Percentiles rank a stretch among this genome's conserved stretches.
Evolutionary conservation across 2,113 vertebrate genomes (phyloP).

Genomic region (Gasterosteus aculeatus): DNA sequence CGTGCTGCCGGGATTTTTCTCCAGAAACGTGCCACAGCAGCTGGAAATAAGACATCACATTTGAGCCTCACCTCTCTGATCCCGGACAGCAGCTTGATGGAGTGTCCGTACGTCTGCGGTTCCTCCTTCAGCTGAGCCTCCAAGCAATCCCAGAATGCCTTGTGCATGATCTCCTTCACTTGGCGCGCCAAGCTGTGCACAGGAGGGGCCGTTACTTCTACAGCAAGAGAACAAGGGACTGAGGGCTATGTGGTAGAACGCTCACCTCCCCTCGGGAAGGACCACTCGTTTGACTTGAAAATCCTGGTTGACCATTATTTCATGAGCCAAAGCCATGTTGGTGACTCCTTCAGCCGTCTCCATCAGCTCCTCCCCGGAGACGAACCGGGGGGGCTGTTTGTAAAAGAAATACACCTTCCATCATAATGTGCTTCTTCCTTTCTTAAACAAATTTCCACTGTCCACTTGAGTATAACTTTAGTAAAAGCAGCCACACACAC

Average conservation of each 20-base stretch:
- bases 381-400: constrained; percentile 89
- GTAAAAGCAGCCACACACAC: not conserved
- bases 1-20: not conserved
- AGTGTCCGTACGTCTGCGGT: constrained; percentile 81
- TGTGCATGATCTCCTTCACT: constrained; percentile 95
- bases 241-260: not conserved
- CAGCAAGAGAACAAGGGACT: not conserved
- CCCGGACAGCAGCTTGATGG: constrained; percentile 76
- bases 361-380: constrained; percentile 91
- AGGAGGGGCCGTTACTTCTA: not conserved
- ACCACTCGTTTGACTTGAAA: constrained; percentile 90
- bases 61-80: constrained; percentile 78
- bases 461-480: not conserved
- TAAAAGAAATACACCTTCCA: constrained; percentile 31
- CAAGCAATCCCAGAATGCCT: constrained; percentile 96
- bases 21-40: not conserved
- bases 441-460: not conserved
- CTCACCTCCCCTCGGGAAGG: constrained; percentile 90
- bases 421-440: not conserved
- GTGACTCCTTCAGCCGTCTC: constrained; percentile 92
- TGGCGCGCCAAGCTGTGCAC: constrained; percentile 87
- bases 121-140: constrained; percentile 89
- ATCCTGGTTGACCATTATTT: constrained; percentile 90
- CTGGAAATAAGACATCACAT: not conserved
- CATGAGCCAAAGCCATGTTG: constrained; percentile 96